Base-by-base conservation (phyloP, 2,113 vertebrate genomes). In the Gadus macrocephalus region DNA sequence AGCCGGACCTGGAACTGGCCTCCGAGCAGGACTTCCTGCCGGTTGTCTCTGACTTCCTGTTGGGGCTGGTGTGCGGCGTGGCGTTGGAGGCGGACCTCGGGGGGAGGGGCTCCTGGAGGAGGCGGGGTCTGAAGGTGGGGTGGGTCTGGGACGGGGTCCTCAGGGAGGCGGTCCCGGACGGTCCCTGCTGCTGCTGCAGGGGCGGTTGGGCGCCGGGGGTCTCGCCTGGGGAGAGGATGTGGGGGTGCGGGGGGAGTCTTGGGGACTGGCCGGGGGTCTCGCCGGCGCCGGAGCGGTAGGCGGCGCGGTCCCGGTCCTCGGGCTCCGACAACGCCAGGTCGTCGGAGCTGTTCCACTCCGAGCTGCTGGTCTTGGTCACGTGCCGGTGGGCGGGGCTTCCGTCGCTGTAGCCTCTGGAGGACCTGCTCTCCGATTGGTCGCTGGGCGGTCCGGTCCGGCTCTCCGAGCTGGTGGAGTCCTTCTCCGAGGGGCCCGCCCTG, bases 131-230 rank as follows among this genome's bases (percentile, higher is more conserved):
- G 35, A 90, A 91, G n/a, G 3, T 67, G 17, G 69, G 64, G 15
- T 76, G 1, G 56, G 68, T 27, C 70, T 81, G 88, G 68, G 82
- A 73, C 62, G 68, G 15, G 0, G 93, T 86, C 72, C 93, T 95
- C 71, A 94, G 93, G n/a, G 93, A 93, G 4, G 94, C 92, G n/a
- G 94, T 83, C 70, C 92, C 92, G 0, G 94, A 87, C 2, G 92
- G 88, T 31, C 92, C 89, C 59, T 80, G 70, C 71, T 79, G 55
- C 62, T 86, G 76, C 77, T 58, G 38, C 55, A 2, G 55, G 12
- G 60, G n/a, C 1, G 19, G 17, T 22, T 9, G 42, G 17, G 20
- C 5, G 20, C 11, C 1, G 60, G 60, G 60, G 20, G 19, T 3
- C 20, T 61, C 19, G 17, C 4, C 60, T 4, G 16, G 15, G 59